Evolutionary conservation across 2,888 invertebrate species (phyloP), one percentile per base, ranked within the genome.

Genomic region (Melanchra persicariae): DNA sequence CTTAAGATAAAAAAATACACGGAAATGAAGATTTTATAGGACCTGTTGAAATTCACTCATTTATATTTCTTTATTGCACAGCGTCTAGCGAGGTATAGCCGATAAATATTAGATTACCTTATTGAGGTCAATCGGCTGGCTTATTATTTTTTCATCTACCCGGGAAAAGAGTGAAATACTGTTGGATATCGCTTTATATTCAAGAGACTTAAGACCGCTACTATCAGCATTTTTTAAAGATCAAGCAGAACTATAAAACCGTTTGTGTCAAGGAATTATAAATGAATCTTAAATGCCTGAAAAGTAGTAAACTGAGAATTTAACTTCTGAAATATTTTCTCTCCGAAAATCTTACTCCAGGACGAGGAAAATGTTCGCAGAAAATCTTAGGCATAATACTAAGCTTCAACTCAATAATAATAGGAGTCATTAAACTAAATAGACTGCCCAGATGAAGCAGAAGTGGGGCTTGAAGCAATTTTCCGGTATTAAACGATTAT

Each of bases 401-500:
- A 19, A 79, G 40, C 66, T 52, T 58, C 24, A 65, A 64, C 75
- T 70, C 54, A 59, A 75, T 59, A 70, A 73, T 73, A 83, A 82
- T 67, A 67, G 61, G 47, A 70, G 30, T 54, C 54, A 68, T 84
- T 84, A 70, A 74, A 64, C 67, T 76, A 74, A 83, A 82, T 66
- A 71, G 70, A 70, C 73, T 71, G 62, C 30, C 65, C 70, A 73
- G 66, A 70, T 61, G 63, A 68, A 68, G 70, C 45, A 57, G 65
- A 70, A 67, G 61, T 67, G 68, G 52, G 64, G 77, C 54, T 83
- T 68, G 61, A 72, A 72, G 85, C 74, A 78, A 83, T 78, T 82
- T 77, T 55, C 71, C 65, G 55, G 70, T 66, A 80, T 75, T 83
- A 77, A 83, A 69, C 72, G 72, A 83, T 83, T 85, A 83, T 83